Percentiles rank a stretch among this genome's conserved stretches.
Evolutionary conservation across 2,888 invertebrate genomes (phyloP).

Genomic region (Agriopis aurantiaria): DNA sequence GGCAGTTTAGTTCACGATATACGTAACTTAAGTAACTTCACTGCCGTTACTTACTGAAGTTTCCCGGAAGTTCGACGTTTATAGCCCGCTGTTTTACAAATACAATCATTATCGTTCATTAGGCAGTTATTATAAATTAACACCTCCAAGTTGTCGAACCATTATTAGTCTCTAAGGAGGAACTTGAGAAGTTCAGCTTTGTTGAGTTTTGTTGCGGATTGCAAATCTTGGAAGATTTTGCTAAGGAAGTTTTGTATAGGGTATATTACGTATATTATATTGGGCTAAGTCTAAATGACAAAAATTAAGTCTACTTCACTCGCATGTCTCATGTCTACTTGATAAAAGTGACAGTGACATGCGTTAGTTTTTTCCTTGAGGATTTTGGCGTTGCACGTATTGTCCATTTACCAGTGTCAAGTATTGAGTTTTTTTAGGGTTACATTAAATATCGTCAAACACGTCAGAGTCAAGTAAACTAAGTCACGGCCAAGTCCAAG

Average conservation of each 20-base stretch:
- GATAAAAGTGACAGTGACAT: too few relatives aligned
- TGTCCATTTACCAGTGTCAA: too few relatives aligned
- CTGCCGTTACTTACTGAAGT: conserved; percentile 18
- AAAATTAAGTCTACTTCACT: too few relatives aligned
- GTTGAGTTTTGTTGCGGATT: conserved; percentile 15
- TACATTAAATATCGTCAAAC: too few relatives aligned
- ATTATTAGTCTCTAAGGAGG: conserved; percentile 41
- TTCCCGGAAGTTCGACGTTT: conserved; percentile 41
- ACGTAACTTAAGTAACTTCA: neutral
- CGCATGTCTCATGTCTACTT: too few relatives aligned
- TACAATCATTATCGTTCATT: conserved; percentile 42
- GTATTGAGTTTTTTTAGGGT: too few relatives aligned
- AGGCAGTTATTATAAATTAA: conserved; percentile 49
- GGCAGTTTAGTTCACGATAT: neutral
- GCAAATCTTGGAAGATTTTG: conserved; percentile 7
- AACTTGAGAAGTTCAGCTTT: conserved; percentile 27
- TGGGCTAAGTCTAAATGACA: too few relatives aligned
- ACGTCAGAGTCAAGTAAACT: too few relatives aligned
- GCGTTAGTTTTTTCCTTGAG: too few relatives aligned
- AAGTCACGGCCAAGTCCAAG: too few relatives aligned
- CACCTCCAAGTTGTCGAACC: conserved; percentile 48
- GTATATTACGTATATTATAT: too few relatives aligned
- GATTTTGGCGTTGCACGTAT: too few relatives aligned
- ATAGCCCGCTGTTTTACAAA: conserved; percentile 42
- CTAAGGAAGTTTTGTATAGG: neutral